These are phyloP conservation scores for Nomia melanderi DNA, from an alignment of 1,140 invertebrate genomes.

Conservation along the genomic window DNA sequence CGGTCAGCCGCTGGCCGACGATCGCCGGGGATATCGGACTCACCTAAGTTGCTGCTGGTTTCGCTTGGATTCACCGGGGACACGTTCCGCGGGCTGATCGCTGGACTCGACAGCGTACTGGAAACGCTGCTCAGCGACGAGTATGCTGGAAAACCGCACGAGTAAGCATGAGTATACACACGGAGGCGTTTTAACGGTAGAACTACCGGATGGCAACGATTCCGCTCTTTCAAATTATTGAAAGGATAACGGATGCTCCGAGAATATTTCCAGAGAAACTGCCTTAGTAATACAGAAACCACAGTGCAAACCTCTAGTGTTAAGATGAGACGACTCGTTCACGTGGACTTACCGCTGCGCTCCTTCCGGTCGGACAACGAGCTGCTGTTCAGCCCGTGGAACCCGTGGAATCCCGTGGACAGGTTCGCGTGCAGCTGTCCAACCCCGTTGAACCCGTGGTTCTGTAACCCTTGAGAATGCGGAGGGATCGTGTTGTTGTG, in stretches of 20 bases:
- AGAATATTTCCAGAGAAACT: too few relatives aligned
- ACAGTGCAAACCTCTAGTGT: too few relatives aligned
- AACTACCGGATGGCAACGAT: too few relatives aligned
- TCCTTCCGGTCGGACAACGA: conserved; percentile 69
- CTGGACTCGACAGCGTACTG: conserved; percentile 80
- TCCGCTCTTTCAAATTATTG: too few relatives aligned
- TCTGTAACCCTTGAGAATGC: conserved; percentile 59
- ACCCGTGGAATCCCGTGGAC: conserved; percentile 51
- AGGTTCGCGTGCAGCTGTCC: conserved; percentile 66
- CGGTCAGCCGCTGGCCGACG: too few relatives aligned
- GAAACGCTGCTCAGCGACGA: conserved; percentile 80
- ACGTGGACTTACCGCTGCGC: conserved; percentile 63
- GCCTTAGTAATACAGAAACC: too few relatives aligned
- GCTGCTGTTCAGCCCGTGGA: conserved; percentile 62
- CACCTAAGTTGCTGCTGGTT: conserved; percentile 62
- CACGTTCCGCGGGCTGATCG: conserved; percentile 79
- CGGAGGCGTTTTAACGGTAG: too few relatives aligned
- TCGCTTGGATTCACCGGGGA: conserved; percentile 77
- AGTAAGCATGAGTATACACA: not conserved
- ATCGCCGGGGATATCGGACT: too few relatives aligned
- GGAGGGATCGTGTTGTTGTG: conserved; percentile 64
- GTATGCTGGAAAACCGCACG: conserved; percentile 62
- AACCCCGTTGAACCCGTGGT: conserved; percentile 56
- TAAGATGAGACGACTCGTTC: too few relatives aligned
- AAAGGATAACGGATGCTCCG: too few relatives aligned